Evolutionary conservation across 2,888 invertebrate species (phyloP), one percentile per base, ranked within the genome.

Genomic region (Thymelicus lineola): DNA sequence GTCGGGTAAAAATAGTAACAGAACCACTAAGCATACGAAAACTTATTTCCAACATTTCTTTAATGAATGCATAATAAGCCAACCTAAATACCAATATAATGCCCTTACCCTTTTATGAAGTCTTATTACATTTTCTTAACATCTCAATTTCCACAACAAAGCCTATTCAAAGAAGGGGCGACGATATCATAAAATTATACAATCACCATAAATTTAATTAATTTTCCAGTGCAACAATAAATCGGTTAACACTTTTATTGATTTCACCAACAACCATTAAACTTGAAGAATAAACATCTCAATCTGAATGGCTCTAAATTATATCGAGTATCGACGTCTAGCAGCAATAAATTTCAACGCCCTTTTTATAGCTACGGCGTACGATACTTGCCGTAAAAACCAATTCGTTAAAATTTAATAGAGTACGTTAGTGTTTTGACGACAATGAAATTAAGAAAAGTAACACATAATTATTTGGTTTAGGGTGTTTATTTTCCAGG

Each of bases 331-430:
- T 61, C 28, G 55, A 35, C 55, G 28, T 28, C 55, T 35, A 28
- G 14, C 46, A 20, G 62, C 57, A 57, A 62, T 68, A 68, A 68
- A 67, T 60, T 61, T 61, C 62, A 57, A 61, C 62, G 38, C 20
- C 48, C 58, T 58, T 69, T 55, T 63, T 58, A 69, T 57, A 57
- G 65, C 28, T 45, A n/a, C 28, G 36, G n/a, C 68, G 62, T 10
- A 46, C 55, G 28, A 35, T 62, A 48, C 63, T 69, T 50, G 69
- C 50, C 63, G 63, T 69, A 69, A 69, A 58, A 58, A 50, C 69
- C 68, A 58, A 69, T 69, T 57, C 69, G 69, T 63, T 69, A 63
- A 62, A 50, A 58, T 62, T 68, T 63, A 10, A 69, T 69, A 63
- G 58, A 38, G 38, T 15, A 17, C 63, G 50, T 63, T 57, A 58